Evolutionary conservation across 1,140 invertebrate genomes (phyloP).

Genomic region (Formica selysi): DNA sequence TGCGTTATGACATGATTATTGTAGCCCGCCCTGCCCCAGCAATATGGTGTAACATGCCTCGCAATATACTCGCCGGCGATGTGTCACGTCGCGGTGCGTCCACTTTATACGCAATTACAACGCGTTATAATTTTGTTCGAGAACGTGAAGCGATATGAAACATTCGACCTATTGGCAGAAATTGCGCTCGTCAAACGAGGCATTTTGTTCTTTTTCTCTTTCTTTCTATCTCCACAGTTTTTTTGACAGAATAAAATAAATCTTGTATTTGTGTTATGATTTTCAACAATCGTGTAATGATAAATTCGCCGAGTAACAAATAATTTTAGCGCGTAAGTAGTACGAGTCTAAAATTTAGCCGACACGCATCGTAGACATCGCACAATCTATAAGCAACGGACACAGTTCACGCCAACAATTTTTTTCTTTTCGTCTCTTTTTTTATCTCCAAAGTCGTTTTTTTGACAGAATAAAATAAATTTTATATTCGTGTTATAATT

Average conservation of each 20-base stretch:
- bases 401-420: too few relatives aligned
- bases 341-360: neutral
- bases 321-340: neutral
- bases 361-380: neutral
- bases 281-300: too few relatives aligned
- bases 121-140: slow-evolving; percentile 64
- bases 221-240: too few relatives aligned
- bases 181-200: neutral
- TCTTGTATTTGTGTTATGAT: too few relatives aligned
- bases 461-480: too few relatives aligned
- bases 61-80: slow-evolving; percentile 75
- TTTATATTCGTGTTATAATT: too few relatives aligned
- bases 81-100: slow-evolving; percentile 71
- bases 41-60: slow-evolving; percentile 68
- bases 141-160: slow-evolving; percentile 35
- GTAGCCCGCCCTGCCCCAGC: slow-evolving; percentile 70
- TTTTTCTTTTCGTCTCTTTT: too few relatives aligned
- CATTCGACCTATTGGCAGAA: slow-evolving; percentile 29
- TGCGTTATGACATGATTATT: slow-evolving; percentile 85
- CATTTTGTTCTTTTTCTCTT: neutral
- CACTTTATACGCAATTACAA: slow-evolving; percentile 75
- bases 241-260: too few relatives aligned
- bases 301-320: neutral
- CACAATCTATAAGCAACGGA: too few relatives aligned
- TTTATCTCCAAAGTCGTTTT: too few relatives aligned